A percentile compares a stretch with the other conserved stretches of the same genome.
These are phyloP conservation scores for Timandra comae DNA, from an alignment of 2,888 invertebrate species.

Conservation along the genomic window DNA sequence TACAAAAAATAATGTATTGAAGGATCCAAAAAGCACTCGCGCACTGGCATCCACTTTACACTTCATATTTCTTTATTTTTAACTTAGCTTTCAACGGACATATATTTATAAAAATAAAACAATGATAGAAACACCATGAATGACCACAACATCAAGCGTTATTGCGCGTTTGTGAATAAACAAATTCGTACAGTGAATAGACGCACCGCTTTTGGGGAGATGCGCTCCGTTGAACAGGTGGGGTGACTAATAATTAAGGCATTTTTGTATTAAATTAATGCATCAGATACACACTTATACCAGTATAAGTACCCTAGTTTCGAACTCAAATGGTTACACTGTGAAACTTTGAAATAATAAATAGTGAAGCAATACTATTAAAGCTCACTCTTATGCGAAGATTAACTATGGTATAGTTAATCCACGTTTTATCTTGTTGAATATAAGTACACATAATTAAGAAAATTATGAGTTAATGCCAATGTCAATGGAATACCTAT, in stretches of 20 bases:
- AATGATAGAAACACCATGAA: neutral
- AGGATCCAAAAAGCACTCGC: conserved; percentile 80
- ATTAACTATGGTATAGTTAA: too few species aligned
- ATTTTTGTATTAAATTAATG: conserved; percentile 70
- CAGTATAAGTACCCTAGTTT: too few species aligned
- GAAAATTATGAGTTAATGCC: too few species aligned
- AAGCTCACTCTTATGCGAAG: too few species aligned
- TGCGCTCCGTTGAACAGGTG: conserved; percentile 72
- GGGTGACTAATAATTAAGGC: conserved; percentile 76
- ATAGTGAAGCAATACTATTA: too few species aligned
- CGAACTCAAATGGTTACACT: too few species aligned
- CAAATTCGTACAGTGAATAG: conserved; percentile 59
- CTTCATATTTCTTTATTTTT: conserved; percentile 35
- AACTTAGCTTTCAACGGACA: conserved; percentile 10
- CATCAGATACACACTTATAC: conserved; percentile 41
- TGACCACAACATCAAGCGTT: conserved; percentile 28
- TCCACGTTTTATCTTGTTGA: too few species aligned
- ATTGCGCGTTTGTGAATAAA: conserved; percentile 54
- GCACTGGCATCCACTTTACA: conserved; percentile 71
- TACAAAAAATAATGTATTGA: conserved; percentile 81
- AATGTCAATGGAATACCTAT: too few species aligned
- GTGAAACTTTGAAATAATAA: too few species aligned
- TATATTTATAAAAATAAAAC: neutral
- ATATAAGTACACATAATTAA: too few species aligned
- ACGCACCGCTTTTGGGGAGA: conserved; percentile 73